Base-by-base conservation (phyloP, 2,888 invertebrate genomes). In the Rhodophaea formosa region DNA sequence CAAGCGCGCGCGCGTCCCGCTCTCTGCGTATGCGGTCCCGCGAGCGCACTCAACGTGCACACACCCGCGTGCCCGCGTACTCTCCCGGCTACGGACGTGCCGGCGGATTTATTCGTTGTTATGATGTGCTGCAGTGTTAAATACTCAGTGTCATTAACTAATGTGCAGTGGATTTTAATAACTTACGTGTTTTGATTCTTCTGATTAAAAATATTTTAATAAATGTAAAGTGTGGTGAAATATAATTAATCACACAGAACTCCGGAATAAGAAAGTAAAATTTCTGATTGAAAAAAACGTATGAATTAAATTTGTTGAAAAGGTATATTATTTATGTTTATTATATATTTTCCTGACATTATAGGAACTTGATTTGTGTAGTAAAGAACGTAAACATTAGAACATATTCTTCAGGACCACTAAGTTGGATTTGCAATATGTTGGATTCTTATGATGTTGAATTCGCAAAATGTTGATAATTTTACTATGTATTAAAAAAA, bases 1-100 rank as follows among this genome's bases (percentile, higher is more conserved):
- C 80, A 80, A 76, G 77, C 86, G 86, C 85, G 88, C 88, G 88
- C 88, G 88, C 86, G 87, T 77, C 63, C 62, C 71, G 67, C 67
- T 70, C 63, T 70, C 65, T 77, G 75, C 79, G 77, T 82, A 74
- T 71, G 79, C 77, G 79, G 72, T 74, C 66, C 66, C 67, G 73
- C 71, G 68, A 62, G 60, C 59, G 65, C 63, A 64, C 59, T 60
- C 63, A 57, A 57, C 63, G 59, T 66, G 60, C 62, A 63, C 65
- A 60, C 59, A 49, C 39, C 60, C 65, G 58, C 62, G 64, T 60
- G n/a, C 23, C 23, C 23, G 23, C 23, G 23, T 23, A 23, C 23
- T 23, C 3, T 23, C 59, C 57, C 59, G 59, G 60, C 65, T 62
- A 58, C 64, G 66, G 63, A 60, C 60, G 62, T 68, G 65, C 66